Conservation (phyloP, 2,888 invertebrate species). For the Drosophila nigritarsus region DNA sequence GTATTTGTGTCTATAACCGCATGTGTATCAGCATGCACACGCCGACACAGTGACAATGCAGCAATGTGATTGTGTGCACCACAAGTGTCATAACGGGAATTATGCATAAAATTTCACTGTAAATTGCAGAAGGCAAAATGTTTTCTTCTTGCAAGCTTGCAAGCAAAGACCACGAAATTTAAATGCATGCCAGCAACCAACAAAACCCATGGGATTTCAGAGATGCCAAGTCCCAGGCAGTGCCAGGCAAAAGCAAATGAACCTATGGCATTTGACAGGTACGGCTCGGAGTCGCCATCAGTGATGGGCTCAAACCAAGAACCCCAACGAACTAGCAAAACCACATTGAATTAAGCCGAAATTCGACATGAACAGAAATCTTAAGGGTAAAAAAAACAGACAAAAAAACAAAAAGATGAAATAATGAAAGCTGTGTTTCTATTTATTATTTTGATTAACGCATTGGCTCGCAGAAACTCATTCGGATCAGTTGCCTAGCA, state of each 20-base stretch:
- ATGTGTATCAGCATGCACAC: slow-evolving; percentile 14
- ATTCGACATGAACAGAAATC: slow-evolving; percentile 2
- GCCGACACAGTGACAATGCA: slow-evolving; percentile 1
- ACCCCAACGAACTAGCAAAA: background rate
- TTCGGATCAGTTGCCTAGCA: slow-evolving; percentile 52
- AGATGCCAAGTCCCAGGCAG: slow-evolving; percentile 20
- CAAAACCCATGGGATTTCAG: slow-evolving; percentile 38
- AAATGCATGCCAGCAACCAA: slow-evolving; percentile 43
- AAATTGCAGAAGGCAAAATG: slow-evolving; percentile 67
- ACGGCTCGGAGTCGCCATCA: slow-evolving; percentile 7
- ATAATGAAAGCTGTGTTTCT: slow-evolving; percentile 3
- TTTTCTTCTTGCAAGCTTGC: slow-evolving; percentile 48
- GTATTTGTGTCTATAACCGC: background rate
- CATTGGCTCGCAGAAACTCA: slow-evolving; percentile 13
- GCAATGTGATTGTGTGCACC: slow-evolving; percentile 39
- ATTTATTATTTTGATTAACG: slow-evolving; percentile 27
- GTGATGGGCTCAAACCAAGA: background rate
- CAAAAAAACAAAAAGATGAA: background rate
- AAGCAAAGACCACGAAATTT: slow-evolving; percentile 49
- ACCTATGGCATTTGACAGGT: slow-evolving; percentile 45
- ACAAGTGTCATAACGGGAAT: slow-evolving; percentile 75
- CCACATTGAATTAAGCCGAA: slow-evolving; percentile 1
- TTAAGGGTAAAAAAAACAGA: background rate
- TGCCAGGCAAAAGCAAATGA: slow-evolving; percentile 38
- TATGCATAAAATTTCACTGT: slow-evolving; percentile 72